Conservation (phyloP, 2,888 invertebrate species). For the Teinopalpus imperialis region DNA sequence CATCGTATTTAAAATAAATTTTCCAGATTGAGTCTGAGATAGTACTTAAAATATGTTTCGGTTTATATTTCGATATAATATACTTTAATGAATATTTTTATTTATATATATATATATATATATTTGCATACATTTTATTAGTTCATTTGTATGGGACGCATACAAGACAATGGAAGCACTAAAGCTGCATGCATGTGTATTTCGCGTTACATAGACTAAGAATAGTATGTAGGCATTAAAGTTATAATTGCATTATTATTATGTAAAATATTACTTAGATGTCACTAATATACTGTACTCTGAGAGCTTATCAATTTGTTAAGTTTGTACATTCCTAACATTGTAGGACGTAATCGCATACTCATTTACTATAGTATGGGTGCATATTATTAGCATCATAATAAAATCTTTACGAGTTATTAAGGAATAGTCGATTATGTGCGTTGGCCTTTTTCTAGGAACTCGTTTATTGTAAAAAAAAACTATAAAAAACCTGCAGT, state of each 20-base stretch:
- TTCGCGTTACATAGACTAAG: not conserved
- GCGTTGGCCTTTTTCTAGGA: not conserved
- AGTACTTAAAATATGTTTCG: slow-evolving; percentile 14
- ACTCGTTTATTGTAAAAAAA: too few relatives aligned
- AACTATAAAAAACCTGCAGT: too few relatives aligned
- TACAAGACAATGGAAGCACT: too few relatives aligned
- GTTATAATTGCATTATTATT: not conserved
- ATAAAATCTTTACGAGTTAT: too few relatives aligned
- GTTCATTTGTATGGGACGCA: too few relatives aligned
- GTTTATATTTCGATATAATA: not conserved
- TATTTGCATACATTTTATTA: too few relatives aligned
- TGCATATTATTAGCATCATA: too few relatives aligned
- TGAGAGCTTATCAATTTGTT: slow-evolving; percentile 32
- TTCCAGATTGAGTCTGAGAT: slow-evolving; percentile 10
- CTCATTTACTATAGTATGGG: not conserved
- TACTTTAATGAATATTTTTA: too few relatives aligned
- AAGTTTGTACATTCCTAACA: slow-evolving; percentile 69
- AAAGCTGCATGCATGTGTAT: not conserved
- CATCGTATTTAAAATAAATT: too few relatives aligned
- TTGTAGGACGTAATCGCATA: slow-evolving; percentile 13
- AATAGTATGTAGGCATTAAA: slow-evolving; percentile 2
- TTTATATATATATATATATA: too few relatives aligned
- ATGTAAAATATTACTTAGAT: slow-evolving; percentile 7
- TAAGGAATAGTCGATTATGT: too few relatives aligned
- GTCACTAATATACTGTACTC: slow-evolving; percentile 16